Percentiles rank a stretch among this genome's conserved stretches.
These are phyloP conservation scores for Ginglymostoma cirratum DNA, from an alignment of 2,113 vertebrate genomes.

Conservation along the genomic window DNA sequence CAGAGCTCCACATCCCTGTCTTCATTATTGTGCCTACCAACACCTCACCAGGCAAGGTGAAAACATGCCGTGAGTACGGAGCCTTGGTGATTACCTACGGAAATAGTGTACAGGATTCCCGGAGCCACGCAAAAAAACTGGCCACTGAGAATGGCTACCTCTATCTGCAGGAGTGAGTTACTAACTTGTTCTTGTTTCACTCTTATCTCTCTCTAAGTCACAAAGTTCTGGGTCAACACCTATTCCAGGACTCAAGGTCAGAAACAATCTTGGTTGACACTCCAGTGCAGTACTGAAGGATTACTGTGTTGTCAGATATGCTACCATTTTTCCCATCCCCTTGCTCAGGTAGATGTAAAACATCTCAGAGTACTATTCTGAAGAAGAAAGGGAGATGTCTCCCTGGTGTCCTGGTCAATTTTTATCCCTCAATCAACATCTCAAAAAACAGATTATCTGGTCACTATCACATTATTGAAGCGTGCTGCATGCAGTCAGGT, in stretches of 20 bases:
- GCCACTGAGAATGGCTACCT: constrained; percentile 74
- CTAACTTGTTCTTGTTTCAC: neutral
- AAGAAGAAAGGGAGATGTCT: neutral
- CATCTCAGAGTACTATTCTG: neutral
- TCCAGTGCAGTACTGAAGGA: neutral
- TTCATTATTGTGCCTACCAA: constrained; percentile 70
- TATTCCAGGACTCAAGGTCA: neutral
- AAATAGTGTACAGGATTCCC: constrained; percentile 59
- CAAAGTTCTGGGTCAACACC: neutral
- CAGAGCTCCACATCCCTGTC: constrained; percentile 67
- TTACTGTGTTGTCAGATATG: neutral
- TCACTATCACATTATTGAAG: neutral
- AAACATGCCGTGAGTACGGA: constrained; percentile 74
- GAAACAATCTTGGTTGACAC: neutral
- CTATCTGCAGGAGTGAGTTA: constrained; percentile 78
- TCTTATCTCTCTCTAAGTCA: neutral
- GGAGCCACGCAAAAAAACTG: constrained; percentile 65
- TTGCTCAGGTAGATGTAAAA: neutral
- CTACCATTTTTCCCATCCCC: neutral
- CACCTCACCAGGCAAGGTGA: constrained; percentile 58
- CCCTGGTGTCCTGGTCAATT: neutral
- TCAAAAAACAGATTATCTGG: neutral
- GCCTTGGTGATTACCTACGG: constrained; percentile 81
- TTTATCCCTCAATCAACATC: neutral
- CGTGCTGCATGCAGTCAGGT: neutral